Evolutionary conservation across 2,888 invertebrate genomes (phyloP).

Genomic region (Microchrysa polita): DNA sequence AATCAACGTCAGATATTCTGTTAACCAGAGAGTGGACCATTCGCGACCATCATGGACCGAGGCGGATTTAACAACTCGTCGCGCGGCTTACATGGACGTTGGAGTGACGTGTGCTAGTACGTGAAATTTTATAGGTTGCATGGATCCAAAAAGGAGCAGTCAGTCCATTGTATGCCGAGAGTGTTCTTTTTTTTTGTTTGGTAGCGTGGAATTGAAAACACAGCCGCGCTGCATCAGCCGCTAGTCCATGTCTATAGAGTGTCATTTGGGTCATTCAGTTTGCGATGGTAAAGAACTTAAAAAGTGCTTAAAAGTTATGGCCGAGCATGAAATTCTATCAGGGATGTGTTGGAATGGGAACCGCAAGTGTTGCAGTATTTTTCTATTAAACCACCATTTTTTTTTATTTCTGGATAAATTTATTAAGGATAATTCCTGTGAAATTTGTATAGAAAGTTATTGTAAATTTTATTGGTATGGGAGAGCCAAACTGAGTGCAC

Average conservation of each 20-base stretch:
- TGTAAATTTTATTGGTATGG: too few relatives aligned
- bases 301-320: slow-evolving; percentile 24
- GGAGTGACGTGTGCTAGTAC: slow-evolving; percentile 1
- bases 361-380: neutral
- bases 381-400: too few relatives aligned
- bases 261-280: slow-evolving; percentile 14
- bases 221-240: too few relatives aligned
- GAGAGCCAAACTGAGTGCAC: too few relatives aligned
- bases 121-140: slow-evolving; percentile 15
- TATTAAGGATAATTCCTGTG: too few relatives aligned
- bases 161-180: neutral
- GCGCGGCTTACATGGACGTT: slow-evolving; percentile 9
- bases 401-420: too few relatives aligned
- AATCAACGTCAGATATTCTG: slow-evolving; percentile 43
- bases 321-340: slow-evolving; percentile 20
- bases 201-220: neutral
- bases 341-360: neutral
- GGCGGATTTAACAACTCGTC: slow-evolving; percentile 42
- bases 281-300: slow-evolving; percentile 1
- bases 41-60: slow-evolving; percentile 24
- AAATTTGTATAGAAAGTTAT: too few relatives aligned
- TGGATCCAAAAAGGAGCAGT: slow-evolving; percentile 2
- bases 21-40: slow-evolving; percentile 21
- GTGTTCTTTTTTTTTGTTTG: slow-evolving; percentile 8
- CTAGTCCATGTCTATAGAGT: too few relatives aligned